Percentiles rank a stretch among this genome's conserved stretches.
Evolutionary conservation across 2,888 invertebrate species (phyloP).

Genomic region (Nephrotoma flavescens): DNA sequence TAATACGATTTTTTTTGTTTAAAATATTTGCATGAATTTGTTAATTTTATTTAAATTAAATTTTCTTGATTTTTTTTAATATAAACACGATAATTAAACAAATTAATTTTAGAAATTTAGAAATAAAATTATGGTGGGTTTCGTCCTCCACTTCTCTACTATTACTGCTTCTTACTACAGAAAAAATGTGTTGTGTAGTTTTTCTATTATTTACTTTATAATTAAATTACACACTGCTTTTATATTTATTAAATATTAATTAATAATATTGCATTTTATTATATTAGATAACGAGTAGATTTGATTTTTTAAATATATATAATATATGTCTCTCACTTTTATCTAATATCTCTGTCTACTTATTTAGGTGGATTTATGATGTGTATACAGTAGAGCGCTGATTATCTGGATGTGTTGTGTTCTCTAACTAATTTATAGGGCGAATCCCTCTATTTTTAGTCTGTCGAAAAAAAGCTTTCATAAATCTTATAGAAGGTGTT

Average conservation of each 20-base stretch:
- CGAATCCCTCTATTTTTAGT: not conserved
- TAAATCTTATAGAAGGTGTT: not conserved
- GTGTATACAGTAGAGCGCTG: not conserved
- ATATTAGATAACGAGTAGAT: not conserved
- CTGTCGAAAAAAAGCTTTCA: not conserved
- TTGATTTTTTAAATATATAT: not conserved
- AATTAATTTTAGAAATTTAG: not conserved
- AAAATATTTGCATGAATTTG: not conserved
- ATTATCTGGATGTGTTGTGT: not conserved
- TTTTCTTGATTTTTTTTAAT: not conserved
- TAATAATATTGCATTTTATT: not conserved
- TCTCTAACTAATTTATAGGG: not conserved
- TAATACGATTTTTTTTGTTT: not conserved
- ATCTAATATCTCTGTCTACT: not conserved
- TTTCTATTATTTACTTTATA: not conserved
- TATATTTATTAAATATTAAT: constrained; percentile 5
- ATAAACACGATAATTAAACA: not conserved
- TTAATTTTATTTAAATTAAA: not conserved
- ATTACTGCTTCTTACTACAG: not conserved
- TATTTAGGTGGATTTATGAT: not conserved
- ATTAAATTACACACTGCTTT: not conserved
- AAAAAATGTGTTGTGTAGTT: not conserved
- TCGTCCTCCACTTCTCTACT: not conserved
- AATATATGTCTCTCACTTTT: constrained; percentile 4
- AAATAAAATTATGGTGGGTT: not conserved